A percentile compares a stretch with the other conserved stretches of the same genome.
Evolutionary conservation across 1,140 invertebrate species (phyloP).

Genomic region (Drosophila neocordata): DNA sequence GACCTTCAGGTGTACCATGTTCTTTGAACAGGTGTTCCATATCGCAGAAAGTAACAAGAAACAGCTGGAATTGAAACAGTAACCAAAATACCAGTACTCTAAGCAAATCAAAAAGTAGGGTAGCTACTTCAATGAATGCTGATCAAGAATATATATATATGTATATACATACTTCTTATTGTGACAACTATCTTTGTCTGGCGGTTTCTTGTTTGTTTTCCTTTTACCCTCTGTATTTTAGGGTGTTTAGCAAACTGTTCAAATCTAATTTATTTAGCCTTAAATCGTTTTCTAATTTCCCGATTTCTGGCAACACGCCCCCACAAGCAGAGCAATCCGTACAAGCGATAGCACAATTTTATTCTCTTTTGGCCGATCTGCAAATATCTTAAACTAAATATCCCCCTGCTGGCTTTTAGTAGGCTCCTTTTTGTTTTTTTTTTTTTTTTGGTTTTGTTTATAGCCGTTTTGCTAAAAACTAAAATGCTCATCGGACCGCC

Average conservation of each 20-base stretch:
- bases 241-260: background rate
- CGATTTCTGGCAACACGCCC: background rate
- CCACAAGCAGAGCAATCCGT: background rate
- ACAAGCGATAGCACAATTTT: too few relatives aligned
- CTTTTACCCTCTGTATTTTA: too few relatives aligned
- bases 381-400: constrained; percentile 39
- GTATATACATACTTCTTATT: too few relatives aligned
- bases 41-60: background rate
- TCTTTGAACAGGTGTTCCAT: background rate
- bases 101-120: too few relatives aligned
- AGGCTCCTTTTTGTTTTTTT: constrained; percentile 10
- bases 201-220: too few relatives aligned
- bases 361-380: constrained; percentile 4
- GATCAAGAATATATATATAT: too few relatives aligned
- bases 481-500: constrained; percentile 13
- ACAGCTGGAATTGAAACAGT: too few relatives aligned
- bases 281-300: constrained; percentile 1
- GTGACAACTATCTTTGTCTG: too few relatives aligned
- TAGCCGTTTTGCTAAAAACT: constrained; percentile 59
- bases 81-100: too few relatives aligned
- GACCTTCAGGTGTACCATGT: background rate
- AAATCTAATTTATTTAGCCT: background rate
- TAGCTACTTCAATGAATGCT: too few relatives aligned
- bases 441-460: constrained; percentile 52
- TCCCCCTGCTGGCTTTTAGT: constrained; percentile 27